Conservation (phyloP, 2,888 invertebrate genomes). For the Epistrophella euchroma region DNA sequence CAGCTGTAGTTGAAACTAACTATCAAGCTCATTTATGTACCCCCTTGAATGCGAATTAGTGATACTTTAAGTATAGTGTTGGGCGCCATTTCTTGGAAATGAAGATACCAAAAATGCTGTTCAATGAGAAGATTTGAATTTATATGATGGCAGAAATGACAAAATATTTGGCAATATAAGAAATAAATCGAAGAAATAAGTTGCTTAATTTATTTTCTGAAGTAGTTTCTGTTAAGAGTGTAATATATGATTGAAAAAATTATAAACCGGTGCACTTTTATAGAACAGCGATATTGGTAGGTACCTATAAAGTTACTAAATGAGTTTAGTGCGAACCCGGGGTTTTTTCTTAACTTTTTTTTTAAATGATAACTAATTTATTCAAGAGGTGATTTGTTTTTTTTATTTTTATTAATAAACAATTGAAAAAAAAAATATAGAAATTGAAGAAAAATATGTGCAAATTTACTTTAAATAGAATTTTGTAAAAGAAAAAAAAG, state of each 20-base stretch:
- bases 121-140: neutral
- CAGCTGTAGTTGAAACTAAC: conserved; percentile 31
- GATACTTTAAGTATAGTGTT: neutral
- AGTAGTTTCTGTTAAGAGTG: neutral
- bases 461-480: conserved; percentile 40
- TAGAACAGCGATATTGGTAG: conserved; percentile 17
- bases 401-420: conserved; percentile 35
- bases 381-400: neutral
- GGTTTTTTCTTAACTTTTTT: conserved; percentile 5
- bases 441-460: neutral
- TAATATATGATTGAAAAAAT: neutral
- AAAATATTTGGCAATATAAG: neutral
- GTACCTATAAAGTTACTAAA: no score
- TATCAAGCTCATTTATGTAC: neutral
- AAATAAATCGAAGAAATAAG: neutral
- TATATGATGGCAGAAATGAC: neutral
- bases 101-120: neutral
- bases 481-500: conserved; percentile 9
- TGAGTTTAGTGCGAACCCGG: no score
- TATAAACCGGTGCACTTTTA: conserved; percentile 26
- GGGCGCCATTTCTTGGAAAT: conserved; percentile 12
- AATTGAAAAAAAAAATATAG: conserved; percentile 6
- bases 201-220: neutral
- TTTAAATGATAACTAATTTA: neutral
- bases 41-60: neutral